phyloP scores from a whole-genome alignment of 2,113 vertebrate species.

The Neogobius melanostomus region DNA sequence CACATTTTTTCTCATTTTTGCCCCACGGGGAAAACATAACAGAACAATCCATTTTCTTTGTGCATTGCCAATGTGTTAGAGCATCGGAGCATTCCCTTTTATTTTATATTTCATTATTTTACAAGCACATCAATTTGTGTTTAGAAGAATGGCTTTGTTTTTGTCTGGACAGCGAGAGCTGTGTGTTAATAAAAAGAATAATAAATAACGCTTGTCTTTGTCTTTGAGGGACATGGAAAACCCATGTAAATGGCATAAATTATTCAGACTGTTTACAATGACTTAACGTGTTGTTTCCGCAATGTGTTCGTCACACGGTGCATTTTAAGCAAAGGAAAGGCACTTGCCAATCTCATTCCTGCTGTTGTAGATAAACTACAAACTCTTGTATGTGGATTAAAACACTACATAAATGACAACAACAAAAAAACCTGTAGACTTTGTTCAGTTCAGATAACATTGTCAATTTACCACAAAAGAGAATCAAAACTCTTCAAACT shows the following conservation, averaged over 20 bases:
- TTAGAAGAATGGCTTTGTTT: background rate
- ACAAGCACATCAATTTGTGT: slow-evolving; percentile 8
- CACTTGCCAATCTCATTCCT: background rate
- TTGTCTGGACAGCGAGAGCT: background rate
- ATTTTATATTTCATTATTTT: slow-evolving; percentile 14
- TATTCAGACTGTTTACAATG: slow-evolving; percentile 3
- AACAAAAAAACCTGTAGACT: no score
- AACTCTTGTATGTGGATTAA: background rate
- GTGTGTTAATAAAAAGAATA: slow-evolving; percentile 2
- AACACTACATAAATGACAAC: no score
- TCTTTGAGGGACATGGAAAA: slow-evolving; percentile 9
- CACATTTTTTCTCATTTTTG: background rate
- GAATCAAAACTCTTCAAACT: no score
- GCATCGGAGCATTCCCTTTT: background rate
- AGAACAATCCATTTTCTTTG: slow-evolving; percentile 22
- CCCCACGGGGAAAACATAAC: slow-evolving; percentile 15
- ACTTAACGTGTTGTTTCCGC: background rate
- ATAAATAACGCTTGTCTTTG: background rate
- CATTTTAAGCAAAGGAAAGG: background rate
- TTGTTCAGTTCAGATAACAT: no score
- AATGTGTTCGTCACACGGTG: background rate
- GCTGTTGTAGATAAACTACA: background rate
- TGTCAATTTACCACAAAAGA: no score
- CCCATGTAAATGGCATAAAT: slow-evolving; percentile 21
- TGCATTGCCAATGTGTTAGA: background rate